Percentiles rank a stretch among this genome's conserved stretches.
These are phyloP conservation scores for Halocaridina rubra DNA, from an alignment of 2,888 invertebrate species.

Conservation along the genomic window DNA sequence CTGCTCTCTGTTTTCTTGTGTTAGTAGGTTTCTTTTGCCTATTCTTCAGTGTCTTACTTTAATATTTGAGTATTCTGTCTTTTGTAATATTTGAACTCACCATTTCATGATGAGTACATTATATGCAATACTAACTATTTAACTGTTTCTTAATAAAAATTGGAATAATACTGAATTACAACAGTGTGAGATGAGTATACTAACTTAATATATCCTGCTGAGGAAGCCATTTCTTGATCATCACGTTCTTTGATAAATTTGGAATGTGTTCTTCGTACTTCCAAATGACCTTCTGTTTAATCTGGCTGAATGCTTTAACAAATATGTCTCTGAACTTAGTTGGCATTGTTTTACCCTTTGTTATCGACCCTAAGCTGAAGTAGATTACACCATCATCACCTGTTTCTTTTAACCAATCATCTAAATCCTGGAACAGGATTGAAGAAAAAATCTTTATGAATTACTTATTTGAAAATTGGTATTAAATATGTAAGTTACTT, in stretches of 20 bases:
- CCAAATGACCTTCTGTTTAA: slow-evolving; percentile 70
- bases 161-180: too few relatives aligned
- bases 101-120: too few relatives aligned
- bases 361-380: slow-evolving; percentile 82
- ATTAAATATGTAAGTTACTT: too few relatives aligned
- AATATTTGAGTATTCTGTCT: too few relatives aligned
- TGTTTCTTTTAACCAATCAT: slow-evolving; percentile 32
- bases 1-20: neutral
- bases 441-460: too few relatives aligned
- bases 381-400: slow-evolving; percentile 78
- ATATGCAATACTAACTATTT: too few relatives aligned
- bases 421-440: neutral
- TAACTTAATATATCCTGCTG: neutral
- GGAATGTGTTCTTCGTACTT: neutral
- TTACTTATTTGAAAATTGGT: too few relatives aligned
- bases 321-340: slow-evolving; percentile 87
- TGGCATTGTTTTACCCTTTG: slow-evolving; percentile 84
- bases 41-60: too few relatives aligned
- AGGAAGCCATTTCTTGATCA: neutral
- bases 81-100: too few relatives aligned
- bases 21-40: too few relatives aligned
- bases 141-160: too few relatives aligned
- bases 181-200: too few relatives aligned
- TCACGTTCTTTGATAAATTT: neutral
- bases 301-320: slow-evolving; percentile 81